A percentile compares a stretch with the other conserved stretches of the same genome.
Evolutionary conservation across 2,888 invertebrate species (phyloP).

Genomic region (Cloeon dipterum): DNA sequence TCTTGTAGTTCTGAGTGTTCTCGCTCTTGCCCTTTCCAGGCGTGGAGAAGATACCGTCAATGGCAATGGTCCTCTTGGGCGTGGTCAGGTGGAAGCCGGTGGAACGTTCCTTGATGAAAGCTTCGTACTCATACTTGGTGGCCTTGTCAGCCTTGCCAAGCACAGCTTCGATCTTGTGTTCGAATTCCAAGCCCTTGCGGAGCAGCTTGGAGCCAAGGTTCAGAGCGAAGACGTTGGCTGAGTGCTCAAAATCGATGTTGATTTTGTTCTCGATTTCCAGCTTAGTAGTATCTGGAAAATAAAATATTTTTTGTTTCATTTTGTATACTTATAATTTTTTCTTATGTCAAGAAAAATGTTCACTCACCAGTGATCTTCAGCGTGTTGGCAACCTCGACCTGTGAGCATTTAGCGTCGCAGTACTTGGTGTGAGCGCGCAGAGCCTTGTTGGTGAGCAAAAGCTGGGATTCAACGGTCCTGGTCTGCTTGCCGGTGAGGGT

Average conservation of each 20-base stretch:
- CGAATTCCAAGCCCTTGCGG: slow-evolving; percentile 14
- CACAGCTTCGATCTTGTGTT: slow-evolving; percentile 47
- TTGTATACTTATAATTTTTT: background rate
- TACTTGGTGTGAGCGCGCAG: slow-evolving; percentile 41
- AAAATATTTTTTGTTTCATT: too few species aligned
- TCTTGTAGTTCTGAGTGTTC: slow-evolving; percentile 26
- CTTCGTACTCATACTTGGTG: slow-evolving; percentile 43
- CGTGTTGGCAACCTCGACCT: slow-evolving; percentile 27
- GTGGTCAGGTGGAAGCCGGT: slow-evolving; percentile 37
- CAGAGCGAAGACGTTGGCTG: background rate
- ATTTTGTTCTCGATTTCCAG: background rate
- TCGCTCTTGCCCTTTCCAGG: background rate
- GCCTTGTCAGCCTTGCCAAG: slow-evolving; percentile 36
- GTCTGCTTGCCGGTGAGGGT: slow-evolving; percentile 28
- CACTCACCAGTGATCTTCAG: background rate
- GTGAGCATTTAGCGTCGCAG: slow-evolving; percentile 56
- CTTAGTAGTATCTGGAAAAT: background rate
- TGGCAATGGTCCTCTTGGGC: slow-evolving; percentile 39
- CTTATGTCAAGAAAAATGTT: slow-evolving; percentile 35
- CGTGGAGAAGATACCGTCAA: slow-evolving; percentile 28
- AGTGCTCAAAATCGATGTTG: background rate
- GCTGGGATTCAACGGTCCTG: slow-evolving; percentile 45
- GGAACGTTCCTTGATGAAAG: slow-evolving; percentile 35
- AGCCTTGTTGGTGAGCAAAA: slow-evolving; percentile 44
- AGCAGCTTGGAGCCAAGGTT: background rate